Evolutionary conservation across 2,888 invertebrate genomes (phyloP), one percentile per base, ranked within the genome.

Genomic region (Plemyria rubiginata): DNA sequence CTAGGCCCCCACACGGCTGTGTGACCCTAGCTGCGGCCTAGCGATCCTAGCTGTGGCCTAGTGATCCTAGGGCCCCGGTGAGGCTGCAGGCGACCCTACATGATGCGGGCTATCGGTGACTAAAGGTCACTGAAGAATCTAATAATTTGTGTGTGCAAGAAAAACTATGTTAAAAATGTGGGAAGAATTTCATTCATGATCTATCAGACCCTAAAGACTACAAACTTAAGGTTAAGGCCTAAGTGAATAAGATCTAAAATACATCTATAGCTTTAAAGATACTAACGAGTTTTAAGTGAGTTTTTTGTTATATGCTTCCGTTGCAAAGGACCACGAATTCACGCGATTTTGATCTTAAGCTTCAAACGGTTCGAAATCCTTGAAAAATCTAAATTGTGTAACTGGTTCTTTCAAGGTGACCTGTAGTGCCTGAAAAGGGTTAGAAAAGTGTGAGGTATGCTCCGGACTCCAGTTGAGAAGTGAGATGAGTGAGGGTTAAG

Each of bases 341-440:
- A 38, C 36, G 36, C 36, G 9, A 38, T 38, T 38, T 38, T 38
- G 36, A 11, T 38, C 11, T 38, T 11, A 11, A 32, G 8, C 8
- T 32, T 32, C 8, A 32, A 7, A 32, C 5, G 0, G 32, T 32
- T 32, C 2, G 5, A 32, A 38, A 11, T 38, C 36, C 9, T 38
- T 38, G 7, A 8, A 32, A 32, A 32, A 32, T 32, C 2, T 32
- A 11, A 38, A 1, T 7, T 38, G 36, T 38, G 36, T 38, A 11
- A 38, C 36, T 29, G 48, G n/a, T 29, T 49, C 12, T 49, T 28
- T 49, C 7, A 29, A 15, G 12, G 22, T 22, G 28, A 48, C 28
- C 12, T 48, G n/a, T 48, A 28, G 46, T 48, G 46, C 22, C 22
- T n/a, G n/a, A 28, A 48, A 46, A 28, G 22, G n/a, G 22, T 49